Conservation (phyloP, 2,888 invertebrate species). For the Pollenia amentaria region DNA sequence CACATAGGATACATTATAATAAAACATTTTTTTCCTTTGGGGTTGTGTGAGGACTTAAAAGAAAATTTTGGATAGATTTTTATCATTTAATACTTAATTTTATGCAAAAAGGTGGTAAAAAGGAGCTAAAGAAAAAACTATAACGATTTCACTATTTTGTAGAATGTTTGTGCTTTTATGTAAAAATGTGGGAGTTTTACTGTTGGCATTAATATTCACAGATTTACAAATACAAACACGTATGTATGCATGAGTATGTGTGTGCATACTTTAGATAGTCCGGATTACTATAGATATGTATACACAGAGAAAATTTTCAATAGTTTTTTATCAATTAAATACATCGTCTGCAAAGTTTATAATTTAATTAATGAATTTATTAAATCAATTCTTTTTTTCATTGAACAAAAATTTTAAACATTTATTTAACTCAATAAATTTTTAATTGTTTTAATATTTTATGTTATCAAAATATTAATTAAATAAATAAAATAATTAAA, state of each 20-base stretch:
- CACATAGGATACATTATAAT: neutral
- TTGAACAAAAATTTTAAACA: too few relatives aligned
- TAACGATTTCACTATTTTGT: conserved; percentile 43
- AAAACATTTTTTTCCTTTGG: neutral
- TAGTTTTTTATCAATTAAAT: too few relatives aligned
- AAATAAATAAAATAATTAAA: too few relatives aligned
- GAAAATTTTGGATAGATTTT: neutral
- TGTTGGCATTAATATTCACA: neutral
- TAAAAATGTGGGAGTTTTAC: neutral
- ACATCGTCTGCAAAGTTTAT: too few relatives aligned
- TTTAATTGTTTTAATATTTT: too few relatives aligned
- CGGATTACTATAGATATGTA: neutral
- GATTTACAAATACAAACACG: neutral
- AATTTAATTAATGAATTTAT: too few relatives aligned
- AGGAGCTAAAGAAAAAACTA: neutral
- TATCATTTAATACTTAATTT: conserved; percentile 18
- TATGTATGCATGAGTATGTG: neutral
- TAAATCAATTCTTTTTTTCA: too few relatives aligned
- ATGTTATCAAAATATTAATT: too few relatives aligned
- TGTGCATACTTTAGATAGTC: conserved; percentile 26
- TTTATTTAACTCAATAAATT: too few relatives aligned
- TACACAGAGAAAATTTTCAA: too few relatives aligned
- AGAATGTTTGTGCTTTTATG: conserved; percentile 10
- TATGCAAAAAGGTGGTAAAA: conserved; percentile 4
- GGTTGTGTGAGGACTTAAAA: neutral